Evolutionary conservation across 2,888 invertebrate genomes (phyloP).

Genomic region (Ligdia adustata): DNA sequence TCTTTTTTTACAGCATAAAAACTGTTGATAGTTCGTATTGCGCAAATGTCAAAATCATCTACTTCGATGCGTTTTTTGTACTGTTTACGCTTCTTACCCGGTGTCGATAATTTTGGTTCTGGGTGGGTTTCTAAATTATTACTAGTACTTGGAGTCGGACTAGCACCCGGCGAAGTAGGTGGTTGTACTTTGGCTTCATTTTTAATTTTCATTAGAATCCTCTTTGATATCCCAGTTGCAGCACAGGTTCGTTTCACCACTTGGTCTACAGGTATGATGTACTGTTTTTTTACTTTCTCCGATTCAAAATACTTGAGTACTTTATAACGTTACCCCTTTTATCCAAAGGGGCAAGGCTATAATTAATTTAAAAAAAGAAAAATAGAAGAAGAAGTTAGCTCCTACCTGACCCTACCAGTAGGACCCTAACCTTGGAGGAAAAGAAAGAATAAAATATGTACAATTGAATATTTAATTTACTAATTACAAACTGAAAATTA

Average conservation of each 20-base stretch:
- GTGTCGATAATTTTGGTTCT: slow-evolving; percentile 28
- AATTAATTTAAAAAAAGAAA: too few relatives aligned
- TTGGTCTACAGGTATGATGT: slow-evolving; percentile 34
- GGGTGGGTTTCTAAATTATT: slow-evolving; percentile 10
- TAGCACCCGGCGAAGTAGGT: slow-evolving; percentile 12
- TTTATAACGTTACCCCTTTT: slow-evolving; percentile 31
- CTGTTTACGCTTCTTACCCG: slow-evolving; percentile 33
- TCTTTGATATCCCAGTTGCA: slow-evolving; percentile 38
- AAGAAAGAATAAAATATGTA: too few relatives aligned
- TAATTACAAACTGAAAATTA: too few relatives aligned
- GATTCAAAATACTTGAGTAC: slow-evolving; percentile 32
- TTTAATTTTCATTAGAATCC: slow-evolving; percentile 35
- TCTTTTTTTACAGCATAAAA: slow-evolving; percentile 33
- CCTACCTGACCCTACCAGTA: too few relatives aligned
- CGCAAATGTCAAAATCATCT: slow-evolving; percentile 29
- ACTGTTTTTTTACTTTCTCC: slow-evolving; percentile 31
- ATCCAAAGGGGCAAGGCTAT: too few relatives aligned
- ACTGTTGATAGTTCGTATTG: slow-evolving; percentile 29
- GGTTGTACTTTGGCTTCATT: slow-evolving; percentile 23
- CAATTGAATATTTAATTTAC: too few relatives aligned
- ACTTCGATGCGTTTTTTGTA: slow-evolving; percentile 22
- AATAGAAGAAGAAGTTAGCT: too few relatives aligned
- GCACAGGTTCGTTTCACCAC: slow-evolving; percentile 36
- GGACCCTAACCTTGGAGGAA: too few relatives aligned
- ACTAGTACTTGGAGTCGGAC: slow-evolving; percentile 14